Percentiles rank a stretch among this genome's conserved stretches.
Conservation (phyloP, 2,888 invertebrate genomes). For the Gymnosoma rotundatum region DNA sequence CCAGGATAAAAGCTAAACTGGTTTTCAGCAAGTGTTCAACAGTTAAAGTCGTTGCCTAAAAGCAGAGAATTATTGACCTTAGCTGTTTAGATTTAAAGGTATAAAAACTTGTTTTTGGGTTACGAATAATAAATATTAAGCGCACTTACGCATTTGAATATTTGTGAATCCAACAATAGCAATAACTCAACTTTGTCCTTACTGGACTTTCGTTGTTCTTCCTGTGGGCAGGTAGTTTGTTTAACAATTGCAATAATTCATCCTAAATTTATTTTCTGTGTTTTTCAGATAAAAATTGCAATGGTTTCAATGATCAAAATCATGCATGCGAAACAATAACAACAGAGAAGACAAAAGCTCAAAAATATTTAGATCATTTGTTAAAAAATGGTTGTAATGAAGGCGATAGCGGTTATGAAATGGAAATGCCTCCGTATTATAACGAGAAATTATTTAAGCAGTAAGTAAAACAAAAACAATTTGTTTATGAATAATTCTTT, state of each 20-base stretch:
- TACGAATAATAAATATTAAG: background rate
- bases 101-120: too few species aligned
- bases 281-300: conserved; percentile 21
- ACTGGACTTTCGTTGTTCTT: too few species aligned
- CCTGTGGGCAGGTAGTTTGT: background rate
- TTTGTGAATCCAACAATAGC: too few species aligned
- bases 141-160: too few species aligned
- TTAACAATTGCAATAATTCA: too few species aligned
- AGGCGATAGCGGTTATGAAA: conserved; percentile 78
- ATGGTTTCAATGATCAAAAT: conserved; percentile 1
- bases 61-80: too few species aligned
- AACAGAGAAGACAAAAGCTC: conserved; percentile 72
- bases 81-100: background rate
- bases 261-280: background rate
- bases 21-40: too few species aligned
- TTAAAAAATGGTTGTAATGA: conserved; percentile 77
- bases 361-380: conserved; percentile 78
- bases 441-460: conserved; percentile 86
- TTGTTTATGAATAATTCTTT: background rate
- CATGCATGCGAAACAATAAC: background rate
- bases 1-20: too few species aligned
- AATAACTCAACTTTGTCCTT: too few species aligned
- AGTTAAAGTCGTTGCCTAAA: background rate
- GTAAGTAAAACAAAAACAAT: conserved; percentile 81
- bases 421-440: conserved; percentile 86